Base-by-base conservation (phyloP, 2,888 invertebrate species). In the Neria commutata region DNA sequence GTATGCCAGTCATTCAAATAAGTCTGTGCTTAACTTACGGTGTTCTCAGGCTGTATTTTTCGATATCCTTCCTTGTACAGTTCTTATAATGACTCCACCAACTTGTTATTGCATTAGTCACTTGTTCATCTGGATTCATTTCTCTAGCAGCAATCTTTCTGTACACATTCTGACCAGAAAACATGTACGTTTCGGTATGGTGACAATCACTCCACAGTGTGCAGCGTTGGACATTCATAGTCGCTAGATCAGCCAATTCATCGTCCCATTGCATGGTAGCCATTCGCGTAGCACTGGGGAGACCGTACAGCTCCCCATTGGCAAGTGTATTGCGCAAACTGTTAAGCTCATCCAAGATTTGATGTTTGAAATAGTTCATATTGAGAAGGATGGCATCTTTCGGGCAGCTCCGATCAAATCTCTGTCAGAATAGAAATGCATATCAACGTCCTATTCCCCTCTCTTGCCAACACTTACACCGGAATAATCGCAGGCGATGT, bases 211-310 rank as follows among this genome's bases (percentile, higher is more conserved):
- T 60, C 45, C 62, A 16, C 2, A 68, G 69, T 2, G 61, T 56
- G 37, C 73, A 73, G 11, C 70, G 73, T 42, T 61, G 62, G 2
- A 70, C 73, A 58, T 73, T 72, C 5, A 62, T 56, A 0, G 60
- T 34, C 1, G 72, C 73, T 53, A 72, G 19, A 5, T 65, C 56
- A 19, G 72, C 40, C 8, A 73, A 65, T 40, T 73, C 69, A 16
- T 68, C 62, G 52, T 67, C 66, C 72, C 73, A 72, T 33, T 63
- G 62, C 70, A 72, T 72, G 52, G 73, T 69, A 10, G 72, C 72
- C 73, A 72, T 73, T 4, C 70, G 73, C 2, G 61, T 16, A 1
- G 72, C 72, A 23, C 65, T 70, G 8, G 70, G 72, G 1, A 69
- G 47, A 3, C 51, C 46, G 5, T 69, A 61, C 5, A 66, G 25